Base-by-base conservation (phyloP, 1,140 invertebrate genomes). In the Drosophila mayri region DNA sequence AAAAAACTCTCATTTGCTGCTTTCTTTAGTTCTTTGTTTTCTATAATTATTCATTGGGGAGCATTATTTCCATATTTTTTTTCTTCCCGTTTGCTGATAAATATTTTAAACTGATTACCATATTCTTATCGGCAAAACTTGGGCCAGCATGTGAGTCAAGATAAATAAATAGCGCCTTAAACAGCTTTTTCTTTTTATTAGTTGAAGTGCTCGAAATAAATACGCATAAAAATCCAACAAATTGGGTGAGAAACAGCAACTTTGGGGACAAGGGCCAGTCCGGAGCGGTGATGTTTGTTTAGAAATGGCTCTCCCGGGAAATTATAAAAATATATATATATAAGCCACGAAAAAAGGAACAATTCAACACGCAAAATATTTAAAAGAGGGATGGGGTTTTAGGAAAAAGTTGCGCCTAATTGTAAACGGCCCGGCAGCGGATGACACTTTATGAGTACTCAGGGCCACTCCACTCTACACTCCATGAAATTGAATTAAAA, bases 401-500 rank as follows among this genome's bases (percentile, higher is more conserved):
- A 18, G 35, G 41, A 12, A 54, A 67, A 59, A 84, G 73, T 81
- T 79, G 81, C 66, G 81, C 85, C 85, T 90, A 90, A 90, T 90
- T 90, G 78, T 85, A 76, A 90, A 90, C 60, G 81, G 84, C 66
- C 85, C 72, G 79, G 14, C 60, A 57, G 76, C 68, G 78, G 80
- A 84, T 85, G 85, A 64, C 81, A 85, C 86, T 90, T 90, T 90
- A 90, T 79, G 85, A 64, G 81, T 73, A 90, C 55, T 78, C 68
- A 28, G 70, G 62, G 76, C 38, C 46, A 87, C 65, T 73, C 59
- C 80, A 67, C 80, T 83, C 79, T 76, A 66, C 76, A 81, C 61
- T 76, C 43, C 80, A 43, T 67, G 63, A 81, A 90, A 88, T 88
- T 88, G 85, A 88, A 88, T 88, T 88, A 88, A 88, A 88, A 76